Evolutionary conservation across 2,888 invertebrate genomes (phyloP).

Genomic region (Creontiades dilutus): DNA sequence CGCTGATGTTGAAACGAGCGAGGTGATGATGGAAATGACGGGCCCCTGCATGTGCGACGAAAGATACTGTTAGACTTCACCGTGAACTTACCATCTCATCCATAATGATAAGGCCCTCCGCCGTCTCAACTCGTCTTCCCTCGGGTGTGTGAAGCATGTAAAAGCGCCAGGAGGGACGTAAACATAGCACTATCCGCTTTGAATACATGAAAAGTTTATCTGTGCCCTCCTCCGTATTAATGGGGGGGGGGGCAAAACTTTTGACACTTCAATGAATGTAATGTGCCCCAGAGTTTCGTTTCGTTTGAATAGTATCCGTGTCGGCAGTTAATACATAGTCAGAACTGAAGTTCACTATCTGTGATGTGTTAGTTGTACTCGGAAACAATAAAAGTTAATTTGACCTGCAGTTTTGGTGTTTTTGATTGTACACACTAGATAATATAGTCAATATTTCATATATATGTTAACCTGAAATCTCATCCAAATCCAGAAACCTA

Average conservation of each 20-base stretch:
- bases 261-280: neutral
- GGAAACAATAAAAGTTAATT: too few species aligned
- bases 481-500: too few species aligned
- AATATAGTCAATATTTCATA: too few species aligned
- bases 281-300: neutral
- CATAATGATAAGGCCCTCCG: constrained; percentile 46
- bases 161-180: constrained; percentile 23
- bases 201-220: constrained; percentile 57
- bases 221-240: neutral
- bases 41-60: constrained; percentile 11
- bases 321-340: neutral
- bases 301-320: neutral
- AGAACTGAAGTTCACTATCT: too few species aligned
- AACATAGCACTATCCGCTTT: constrained; percentile 51
- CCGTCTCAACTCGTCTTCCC: constrained; percentile 49
- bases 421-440: too few species aligned
- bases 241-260: neutral
- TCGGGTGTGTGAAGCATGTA: constrained; percentile 34
- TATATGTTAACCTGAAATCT: too few species aligned
- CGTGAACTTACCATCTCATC: constrained; percentile 55
- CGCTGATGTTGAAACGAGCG: neutral
- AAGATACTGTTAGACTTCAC: constrained; percentile 21
- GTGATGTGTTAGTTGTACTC: too few species aligned
- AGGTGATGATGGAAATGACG: constrained; percentile 11
- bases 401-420: too few species aligned